These are phyloP conservation scores for Pontoporia blainvillei DNA, from an alignment of 2,113 vertebrate genomes.

Conservation along the genomic window DNA sequence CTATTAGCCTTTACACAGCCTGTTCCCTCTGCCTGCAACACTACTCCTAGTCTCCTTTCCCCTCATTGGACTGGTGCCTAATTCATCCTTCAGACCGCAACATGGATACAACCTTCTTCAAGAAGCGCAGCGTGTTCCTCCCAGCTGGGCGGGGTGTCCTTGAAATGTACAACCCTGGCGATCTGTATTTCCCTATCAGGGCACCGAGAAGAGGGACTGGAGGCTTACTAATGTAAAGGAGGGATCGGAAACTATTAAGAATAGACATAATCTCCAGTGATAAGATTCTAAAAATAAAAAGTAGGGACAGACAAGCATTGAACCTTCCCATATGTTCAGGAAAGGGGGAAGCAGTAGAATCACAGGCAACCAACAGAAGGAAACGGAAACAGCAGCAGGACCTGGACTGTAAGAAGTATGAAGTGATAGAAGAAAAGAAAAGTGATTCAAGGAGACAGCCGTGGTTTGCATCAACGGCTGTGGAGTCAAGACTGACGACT, in stretches of 20 bases:
- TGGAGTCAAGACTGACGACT: too few relatives aligned
- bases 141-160: not conserved
- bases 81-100: not conserved
- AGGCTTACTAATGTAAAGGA: not conserved
- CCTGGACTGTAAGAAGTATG: not conserved
- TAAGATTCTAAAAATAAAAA: slow-evolving; percentile 2
- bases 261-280: not conserved
- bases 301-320: not conserved
- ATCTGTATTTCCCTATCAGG: not conserved
- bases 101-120: not conserved
- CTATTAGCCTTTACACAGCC: not conserved
- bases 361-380: not conserved
- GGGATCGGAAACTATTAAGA: not conserved
- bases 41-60: not conserved
- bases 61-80: not conserved
- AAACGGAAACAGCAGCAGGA: not conserved
- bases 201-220: not conserved
- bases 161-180: not conserved
- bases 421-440: not conserved
- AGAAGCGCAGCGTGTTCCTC: not conserved
- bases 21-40: not conserved
- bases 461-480: not conserved
- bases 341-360: not conserved
- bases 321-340: not conserved
- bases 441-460: not conserved